Evolutionary conservation across 1,140 invertebrate species (phyloP), one percentile per base, ranked within the genome.

Genomic region (Drosophila takahashii): DNA sequence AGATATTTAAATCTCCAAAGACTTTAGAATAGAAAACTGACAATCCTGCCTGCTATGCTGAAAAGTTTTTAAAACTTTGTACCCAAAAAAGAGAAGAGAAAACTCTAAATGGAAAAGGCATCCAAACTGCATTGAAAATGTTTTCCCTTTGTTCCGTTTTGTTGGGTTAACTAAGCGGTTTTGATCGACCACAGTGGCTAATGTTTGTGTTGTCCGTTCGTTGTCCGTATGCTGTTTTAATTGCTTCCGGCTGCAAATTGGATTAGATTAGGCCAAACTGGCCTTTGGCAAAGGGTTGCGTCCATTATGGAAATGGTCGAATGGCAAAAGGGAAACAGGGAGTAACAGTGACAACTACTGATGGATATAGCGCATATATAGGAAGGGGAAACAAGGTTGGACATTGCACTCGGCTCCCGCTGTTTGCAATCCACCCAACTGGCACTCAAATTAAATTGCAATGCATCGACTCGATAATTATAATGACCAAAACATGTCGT

Each of bases 401-500:
- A 26, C 64, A 67, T n/a, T 66, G 62, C 32, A 54, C 64, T 47
- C 50, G 29, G 29, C 15, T 29, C 3, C 18, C 44, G 11, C 34
- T 44, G 62, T 15, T 22, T 39, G 59, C 59, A 22, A 15, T 58
- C 44, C 62, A 27, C 34, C 58, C 65, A 59, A 36, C 67, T 72
- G 67, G 54, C 67, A 72, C 67, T 51, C 67, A 81, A 61, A 64
- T 58, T 51, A 56, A 85, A 85, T 84, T 80, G 74, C 81, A 81
- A 77, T 85, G 65, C 77, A 73, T 61, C 62, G 52, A 39, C 41
- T 74, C 65, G 71, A 86, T 74, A 78, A 78, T 71, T 75, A 66
- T 87, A 87, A 81, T 79, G 81, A 75, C 81, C 81, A 86, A 85
- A 86, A 86, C 81, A 85, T 86, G 81, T 86, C 81, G 81, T 79